Conservation (phyloP, 2,113 vertebrate genomes). For the Macrotis lagotis region DNA sequence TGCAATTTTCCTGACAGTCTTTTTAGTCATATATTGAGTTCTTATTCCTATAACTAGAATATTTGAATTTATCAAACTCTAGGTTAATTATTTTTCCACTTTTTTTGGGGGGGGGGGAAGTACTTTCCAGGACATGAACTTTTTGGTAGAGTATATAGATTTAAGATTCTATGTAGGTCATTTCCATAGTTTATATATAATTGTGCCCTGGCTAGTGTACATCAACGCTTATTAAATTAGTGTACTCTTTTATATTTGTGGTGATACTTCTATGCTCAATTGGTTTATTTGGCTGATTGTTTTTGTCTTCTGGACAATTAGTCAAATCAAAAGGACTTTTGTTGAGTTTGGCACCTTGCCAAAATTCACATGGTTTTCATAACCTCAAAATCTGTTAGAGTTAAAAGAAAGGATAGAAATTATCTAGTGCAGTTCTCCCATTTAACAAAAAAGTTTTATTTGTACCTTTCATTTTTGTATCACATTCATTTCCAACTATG, state of each 20-base stretch:
- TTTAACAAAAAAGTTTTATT: not conserved
- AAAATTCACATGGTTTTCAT: not conserved
- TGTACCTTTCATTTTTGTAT: not conserved
- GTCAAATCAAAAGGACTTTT: not conserved
- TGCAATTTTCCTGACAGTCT: not conserved
- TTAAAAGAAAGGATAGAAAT: not conserved
- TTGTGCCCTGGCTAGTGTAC: not conserved
- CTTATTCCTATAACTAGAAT: not conserved
- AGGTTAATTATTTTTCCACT: not conserved
- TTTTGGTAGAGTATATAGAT: not conserved
- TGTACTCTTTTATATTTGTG: not conserved
- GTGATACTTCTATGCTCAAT: not conserved
- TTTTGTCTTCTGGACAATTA: not conserved
- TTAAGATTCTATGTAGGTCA: not conserved
- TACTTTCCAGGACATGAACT: not conserved
- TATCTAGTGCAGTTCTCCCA: not conserved
- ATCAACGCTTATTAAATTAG: not conserved
- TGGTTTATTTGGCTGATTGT: not conserved
- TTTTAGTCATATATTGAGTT: not conserved
- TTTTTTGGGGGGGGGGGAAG: not conserved
- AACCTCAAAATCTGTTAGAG: not conserved
- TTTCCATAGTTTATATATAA: not conserved
- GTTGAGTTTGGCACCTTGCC: not conserved
- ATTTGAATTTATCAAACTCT: not conserved
- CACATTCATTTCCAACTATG: not conserved